These are phyloP conservation scores for Drosophila meridiana DNA, from an alignment of 2,888 invertebrate species.

Conservation along the genomic window DNA sequence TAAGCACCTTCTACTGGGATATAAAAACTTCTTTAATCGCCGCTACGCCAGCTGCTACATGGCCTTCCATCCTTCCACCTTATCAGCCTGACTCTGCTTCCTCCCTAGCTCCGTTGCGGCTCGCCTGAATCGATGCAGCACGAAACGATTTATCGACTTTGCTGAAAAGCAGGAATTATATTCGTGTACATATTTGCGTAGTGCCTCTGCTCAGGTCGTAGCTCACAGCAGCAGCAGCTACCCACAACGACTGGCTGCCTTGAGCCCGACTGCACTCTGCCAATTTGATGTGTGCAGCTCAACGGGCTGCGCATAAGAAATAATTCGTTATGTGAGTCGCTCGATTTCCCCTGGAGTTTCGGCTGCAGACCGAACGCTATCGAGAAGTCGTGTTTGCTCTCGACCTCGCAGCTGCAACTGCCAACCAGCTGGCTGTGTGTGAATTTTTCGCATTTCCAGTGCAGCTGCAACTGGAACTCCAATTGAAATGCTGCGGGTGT, in stretches of 20 bases:
- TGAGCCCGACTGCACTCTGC: conserved; percentile 54
- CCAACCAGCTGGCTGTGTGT: conserved; percentile 21
- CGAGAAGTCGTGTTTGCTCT: conserved; percentile 25
- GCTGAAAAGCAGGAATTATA: conserved; percentile 57
- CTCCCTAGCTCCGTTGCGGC: background rate
- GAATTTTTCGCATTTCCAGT: conserved; percentile 41
- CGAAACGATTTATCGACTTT: conserved; percentile 57
- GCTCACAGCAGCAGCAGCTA: background rate
- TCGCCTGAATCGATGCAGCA: conserved; percentile 22
- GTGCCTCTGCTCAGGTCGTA: conserved; percentile 18
- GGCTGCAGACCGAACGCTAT: conserved; percentile 18
- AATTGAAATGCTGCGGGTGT: conserved; percentile 55
- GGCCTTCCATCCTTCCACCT: background rate
- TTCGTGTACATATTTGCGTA: conserved; percentile 42
- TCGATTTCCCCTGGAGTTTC: conserved; percentile 41
- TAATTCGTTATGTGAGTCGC: conserved; percentile 66
- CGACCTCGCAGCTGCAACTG: conserved; percentile 11
- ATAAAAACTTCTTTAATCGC: conserved; percentile 23
- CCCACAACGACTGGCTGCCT: conserved; percentile 13
- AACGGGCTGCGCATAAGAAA: conserved; percentile 56
- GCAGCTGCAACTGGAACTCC: conserved; percentile 53
- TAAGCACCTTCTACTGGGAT: background rate
- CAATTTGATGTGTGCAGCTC: conserved; percentile 51
- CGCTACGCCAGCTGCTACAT: conserved; percentile 36
- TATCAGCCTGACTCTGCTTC: background rate